A percentile compares a stretch with the other conserved stretches of the same genome.
phyloP scores from a whole-genome alignment of 2,797 vertebrate genomes.

The Oceanodroma leucorhoa region DNA sequence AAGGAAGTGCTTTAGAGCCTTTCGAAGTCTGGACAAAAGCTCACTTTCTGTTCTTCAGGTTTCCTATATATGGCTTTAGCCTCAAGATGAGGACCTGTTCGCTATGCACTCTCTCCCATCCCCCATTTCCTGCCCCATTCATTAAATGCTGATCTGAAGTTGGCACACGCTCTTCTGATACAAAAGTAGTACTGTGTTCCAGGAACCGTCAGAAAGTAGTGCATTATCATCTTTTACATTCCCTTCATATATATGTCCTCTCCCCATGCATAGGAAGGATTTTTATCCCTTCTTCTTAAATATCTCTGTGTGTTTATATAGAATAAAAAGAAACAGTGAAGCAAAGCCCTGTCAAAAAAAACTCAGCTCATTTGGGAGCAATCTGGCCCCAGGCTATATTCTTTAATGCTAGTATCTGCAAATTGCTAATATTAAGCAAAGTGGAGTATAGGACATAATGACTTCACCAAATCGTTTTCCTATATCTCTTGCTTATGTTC shows the following conservation, averaged over 20 bases:
- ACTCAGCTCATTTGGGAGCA: not conserved
- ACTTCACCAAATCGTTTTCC: not conserved
- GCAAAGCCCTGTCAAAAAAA: not conserved
- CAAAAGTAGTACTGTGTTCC: constrained; percentile 82
- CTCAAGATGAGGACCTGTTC: constrained; percentile 84
- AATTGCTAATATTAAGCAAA: constrained; percentile 22
- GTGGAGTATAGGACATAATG: not conserved
- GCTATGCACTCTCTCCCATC: constrained; percentile 67
- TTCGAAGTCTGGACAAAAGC: constrained; percentile 72
- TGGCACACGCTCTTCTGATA: constrained; percentile 73
- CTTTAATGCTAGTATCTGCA: not conserved
- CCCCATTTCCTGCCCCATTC: constrained; percentile 85
- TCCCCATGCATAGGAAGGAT: not conserved
- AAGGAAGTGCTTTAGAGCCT: constrained; percentile 47
- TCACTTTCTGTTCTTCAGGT: constrained; percentile 79
- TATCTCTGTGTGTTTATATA: not conserved
- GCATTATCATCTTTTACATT: constrained; percentile 80
- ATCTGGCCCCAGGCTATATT: not conserved
- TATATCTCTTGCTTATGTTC: not conserved
- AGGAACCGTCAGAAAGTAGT: constrained; percentile 70
- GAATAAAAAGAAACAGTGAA: constrained; percentile 30
- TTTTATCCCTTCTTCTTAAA: constrained; percentile 35
- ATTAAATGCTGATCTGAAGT: constrained; percentile 82
- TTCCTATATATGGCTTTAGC: constrained; percentile 71
- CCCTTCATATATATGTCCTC: constrained; percentile 18